phyloP scores from a whole-genome alignment of 1,140 invertebrate species.

The Drosophila repleta region DNA sequence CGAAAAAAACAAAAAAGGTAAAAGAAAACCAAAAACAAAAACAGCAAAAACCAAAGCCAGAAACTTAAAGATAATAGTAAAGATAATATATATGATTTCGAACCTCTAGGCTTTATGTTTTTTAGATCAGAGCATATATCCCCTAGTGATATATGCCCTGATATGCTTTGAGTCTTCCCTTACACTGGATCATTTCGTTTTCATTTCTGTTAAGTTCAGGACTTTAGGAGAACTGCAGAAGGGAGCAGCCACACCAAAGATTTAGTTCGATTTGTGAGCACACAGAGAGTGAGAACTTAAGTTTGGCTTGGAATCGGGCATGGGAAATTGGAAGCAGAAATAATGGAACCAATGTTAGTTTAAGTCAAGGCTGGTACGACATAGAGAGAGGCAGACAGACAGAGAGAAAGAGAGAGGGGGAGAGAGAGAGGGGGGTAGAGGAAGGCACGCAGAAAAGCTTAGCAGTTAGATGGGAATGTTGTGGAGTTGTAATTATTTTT shows the following conservation, averaged over 20 bases:
- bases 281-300: too few relatives aligned
- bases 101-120: too few relatives aligned
- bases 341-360: conserved; percentile 74
- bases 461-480: conserved; percentile 16
- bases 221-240: too few relatives aligned
- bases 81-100: too few relatives aligned
- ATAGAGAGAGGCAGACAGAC: not conserved
- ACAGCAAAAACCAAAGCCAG: conserved; percentile 2
- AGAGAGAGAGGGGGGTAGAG: not conserved
- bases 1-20: conserved; percentile 36
- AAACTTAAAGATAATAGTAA: not conserved
- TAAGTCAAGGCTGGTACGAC: conserved; percentile 24
- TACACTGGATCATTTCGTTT: too few relatives aligned
- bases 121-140: too few relatives aligned
- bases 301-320: conserved; percentile 11
- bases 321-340: conserved; percentile 38
- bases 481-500: conserved; percentile 78
- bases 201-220: too few relatives aligned
- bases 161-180: too few relatives aligned
- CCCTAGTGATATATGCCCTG: too few relatives aligned
- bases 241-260: too few relatives aligned
- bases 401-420: not conserved
- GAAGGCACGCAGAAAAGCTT: too few relatives aligned
- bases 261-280: too few relatives aligned
- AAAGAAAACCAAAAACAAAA: conserved; percentile 14